phyloP scores from a whole-genome alignment of 2,113 vertebrate genomes.

The Hemiscyllium ocellatum region DNA sequence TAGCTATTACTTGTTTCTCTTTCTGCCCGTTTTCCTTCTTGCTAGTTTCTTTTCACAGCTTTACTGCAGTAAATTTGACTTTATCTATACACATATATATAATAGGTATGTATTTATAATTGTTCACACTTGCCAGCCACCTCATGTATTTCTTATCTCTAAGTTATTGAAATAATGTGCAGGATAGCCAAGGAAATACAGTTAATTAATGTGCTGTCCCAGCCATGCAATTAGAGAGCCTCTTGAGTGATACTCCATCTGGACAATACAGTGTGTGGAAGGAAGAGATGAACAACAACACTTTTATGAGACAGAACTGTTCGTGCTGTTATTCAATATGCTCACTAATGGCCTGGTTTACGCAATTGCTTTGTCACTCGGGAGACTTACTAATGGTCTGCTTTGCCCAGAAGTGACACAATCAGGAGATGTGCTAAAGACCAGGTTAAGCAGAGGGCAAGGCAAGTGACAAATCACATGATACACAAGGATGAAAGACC shows the following conservation, averaged over 20 bases:
- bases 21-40: not conserved
- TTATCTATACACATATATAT: too few relatives aligned
- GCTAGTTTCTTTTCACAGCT: not conserved
- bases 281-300: not conserved
- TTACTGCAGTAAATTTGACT: not conserved
- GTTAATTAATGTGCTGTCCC: slow-evolving; percentile 33
- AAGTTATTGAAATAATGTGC: slow-evolving; percentile 23
- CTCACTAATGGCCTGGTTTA: slow-evolving; percentile 5
- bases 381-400: slow-evolving; percentile 26
- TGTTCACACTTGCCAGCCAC: not conserved
- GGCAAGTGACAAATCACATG: not conserved
- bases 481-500: not conserved
- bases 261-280: slow-evolving; percentile 19
- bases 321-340: not conserved
- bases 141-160: not conserved
- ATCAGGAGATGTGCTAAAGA: not conserved
- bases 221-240: slow-evolving; percentile 28
- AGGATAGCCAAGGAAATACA: slow-evolving; percentile 23
- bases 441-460: not conserved
- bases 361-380: not conserved
- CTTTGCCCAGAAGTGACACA: not conserved
- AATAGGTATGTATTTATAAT: not conserved
- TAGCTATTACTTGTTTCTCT: not conserved
- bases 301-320: slow-evolving; percentile 11
- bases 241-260: slow-evolving; percentile 34